A percentile compares a stretch with the other conserved stretches of the same genome.
Conservation (phyloP, 92 coral and sea anemone species). For the Phenganax stokvisi region DNA sequence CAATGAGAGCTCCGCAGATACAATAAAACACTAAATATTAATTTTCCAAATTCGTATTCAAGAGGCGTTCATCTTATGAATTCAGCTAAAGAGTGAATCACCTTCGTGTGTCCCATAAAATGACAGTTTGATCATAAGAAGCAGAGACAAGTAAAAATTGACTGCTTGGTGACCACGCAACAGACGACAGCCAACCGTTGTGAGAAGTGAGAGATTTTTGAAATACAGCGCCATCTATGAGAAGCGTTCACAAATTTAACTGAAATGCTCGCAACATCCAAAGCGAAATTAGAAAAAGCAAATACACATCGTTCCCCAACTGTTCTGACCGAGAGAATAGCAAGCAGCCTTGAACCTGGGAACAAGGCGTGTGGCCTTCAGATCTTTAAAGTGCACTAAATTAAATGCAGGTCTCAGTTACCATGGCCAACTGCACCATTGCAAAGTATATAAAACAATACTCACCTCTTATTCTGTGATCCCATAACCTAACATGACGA, state of each 20-base stretch:
- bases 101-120: conserved; percentile 97
- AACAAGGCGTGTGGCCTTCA: background rate
- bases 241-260: background rate
- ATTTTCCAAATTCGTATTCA: too few relatives aligned
- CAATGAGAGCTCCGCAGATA: too few relatives aligned
- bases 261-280: too few relatives aligned
- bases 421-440: background rate
- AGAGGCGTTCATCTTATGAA: too few relatives aligned
- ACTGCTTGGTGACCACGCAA: conserved; percentile 86
- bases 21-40: too few relatives aligned
- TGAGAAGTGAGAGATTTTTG: conserved; percentile 75
- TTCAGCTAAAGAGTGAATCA: background rate
- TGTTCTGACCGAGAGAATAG: too few relatives aligned
- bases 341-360: background rate
- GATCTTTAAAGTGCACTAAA: background rate
- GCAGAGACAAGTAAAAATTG: conserved; percentile 85
- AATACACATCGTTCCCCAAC: too few relatives aligned
- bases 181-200: conserved; percentile 95
- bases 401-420: background rate
- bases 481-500: conserved; percentile 90
- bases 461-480: conserved; percentile 77
- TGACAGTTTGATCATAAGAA: conserved; percentile 85
- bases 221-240: conserved; percentile 77
- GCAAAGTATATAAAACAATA: background rate
- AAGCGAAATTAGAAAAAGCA: too few relatives aligned